phyloP scores from a whole-genome alignment of 1,140 invertebrate species.

The Globodera rostochiensis region DNA sequence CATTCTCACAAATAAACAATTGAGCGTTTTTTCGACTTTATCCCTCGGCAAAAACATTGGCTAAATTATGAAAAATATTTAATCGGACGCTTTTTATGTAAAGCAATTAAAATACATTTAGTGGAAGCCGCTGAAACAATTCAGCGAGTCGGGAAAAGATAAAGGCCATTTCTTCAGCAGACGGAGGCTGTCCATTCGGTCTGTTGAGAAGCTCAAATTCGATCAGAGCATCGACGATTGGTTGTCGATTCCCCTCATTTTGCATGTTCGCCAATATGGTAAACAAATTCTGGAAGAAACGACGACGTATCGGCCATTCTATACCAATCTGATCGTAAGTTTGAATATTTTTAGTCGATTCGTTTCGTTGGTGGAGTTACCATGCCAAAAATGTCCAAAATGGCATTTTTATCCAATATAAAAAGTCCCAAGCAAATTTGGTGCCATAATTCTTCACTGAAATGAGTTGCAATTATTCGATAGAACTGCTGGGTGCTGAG shows the following conservation, averaged over 20 bases:
- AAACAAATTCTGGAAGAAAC: not conserved
- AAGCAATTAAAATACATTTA: not conserved
- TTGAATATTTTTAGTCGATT: not conserved
- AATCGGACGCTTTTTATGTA: conserved; percentile 9
- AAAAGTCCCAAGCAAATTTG: conserved; percentile 5
- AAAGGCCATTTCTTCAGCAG: not conserved
- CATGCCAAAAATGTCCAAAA: not conserved
- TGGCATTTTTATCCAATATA: not conserved
- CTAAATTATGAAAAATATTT: conserved; percentile 1
- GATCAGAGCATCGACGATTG: not conserved
- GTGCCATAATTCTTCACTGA: not conserved
- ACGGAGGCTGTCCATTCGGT: not conserved
- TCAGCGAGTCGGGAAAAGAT: not conserved
- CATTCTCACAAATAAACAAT: not conserved
- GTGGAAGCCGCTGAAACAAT: not conserved
- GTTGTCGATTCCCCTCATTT: not conserved
- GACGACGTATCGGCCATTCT: not conserved
- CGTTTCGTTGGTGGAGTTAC: not conserved
- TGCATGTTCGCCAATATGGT: not conserved
- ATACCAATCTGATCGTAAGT: not conserved
- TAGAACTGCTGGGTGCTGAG: not conserved
- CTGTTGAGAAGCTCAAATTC: not conserved
- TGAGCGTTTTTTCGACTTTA: not conserved
- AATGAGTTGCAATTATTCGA: not conserved
- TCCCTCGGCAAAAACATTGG: conserved; percentile 2